Evolutionary conservation across 64 coral and sea anemone species (phyloP).

Genomic region (Stichodactyla helianthus): DNA sequence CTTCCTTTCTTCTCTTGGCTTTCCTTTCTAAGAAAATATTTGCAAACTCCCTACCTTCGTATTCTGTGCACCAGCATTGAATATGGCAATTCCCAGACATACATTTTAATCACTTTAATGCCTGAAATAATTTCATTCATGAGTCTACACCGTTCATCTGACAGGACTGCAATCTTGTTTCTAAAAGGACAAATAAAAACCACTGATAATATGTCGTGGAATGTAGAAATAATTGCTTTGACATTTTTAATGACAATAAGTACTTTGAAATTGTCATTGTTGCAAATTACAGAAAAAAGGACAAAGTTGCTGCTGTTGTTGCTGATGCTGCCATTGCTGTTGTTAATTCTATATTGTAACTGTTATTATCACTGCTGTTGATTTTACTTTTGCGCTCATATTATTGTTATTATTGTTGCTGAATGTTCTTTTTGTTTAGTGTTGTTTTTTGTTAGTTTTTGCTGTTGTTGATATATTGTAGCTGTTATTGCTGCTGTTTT

Average conservation of each 20-base stretch:
- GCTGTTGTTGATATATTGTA: neutral
- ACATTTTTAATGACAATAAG: neutral
- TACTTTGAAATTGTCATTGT: neutral
- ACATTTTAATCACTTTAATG: slow-evolving; percentile 63
- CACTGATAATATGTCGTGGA: neutral
- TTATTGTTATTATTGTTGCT: neutral
- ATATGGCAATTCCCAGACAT: slow-evolving; percentile 48
- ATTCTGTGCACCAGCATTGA: slow-evolving; percentile 32
- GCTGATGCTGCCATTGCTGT: neutral
- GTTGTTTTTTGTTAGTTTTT: neutral
- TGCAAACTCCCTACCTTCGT: slow-evolving; percentile 19
- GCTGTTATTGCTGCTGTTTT: neutral
- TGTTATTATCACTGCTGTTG: neutral
- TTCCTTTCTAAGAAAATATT: neutral
- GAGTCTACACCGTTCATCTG: slow-evolving; percentile 38
- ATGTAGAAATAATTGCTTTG: no score
- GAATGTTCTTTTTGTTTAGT: no score
- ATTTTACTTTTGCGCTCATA: neutral
- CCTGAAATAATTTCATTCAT: slow-evolving; percentile 54
- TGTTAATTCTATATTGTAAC: neutral
- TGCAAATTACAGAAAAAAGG: neutral
- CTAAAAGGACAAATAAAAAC: slow-evolving; percentile 19
- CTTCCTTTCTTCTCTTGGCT: neutral
- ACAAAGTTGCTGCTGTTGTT: no score
- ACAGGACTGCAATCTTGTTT: slow-evolving; percentile 38